These are phyloP conservation scores for Euwallacea fornicatus DNA, from an alignment of 1,140 invertebrate genomes.

Conservation along the genomic window DNA sequence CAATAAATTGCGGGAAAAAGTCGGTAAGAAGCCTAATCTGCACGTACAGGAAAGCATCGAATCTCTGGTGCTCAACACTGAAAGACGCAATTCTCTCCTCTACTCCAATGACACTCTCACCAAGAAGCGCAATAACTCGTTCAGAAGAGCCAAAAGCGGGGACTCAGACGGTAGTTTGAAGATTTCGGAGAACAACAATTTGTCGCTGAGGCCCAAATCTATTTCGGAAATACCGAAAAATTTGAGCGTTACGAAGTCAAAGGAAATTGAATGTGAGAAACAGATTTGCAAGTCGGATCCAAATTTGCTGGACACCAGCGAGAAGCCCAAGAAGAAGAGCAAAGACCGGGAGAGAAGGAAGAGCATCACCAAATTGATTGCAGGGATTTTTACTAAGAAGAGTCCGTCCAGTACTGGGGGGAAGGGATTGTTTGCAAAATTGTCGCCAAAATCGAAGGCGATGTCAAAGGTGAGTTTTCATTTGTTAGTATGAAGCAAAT, in stretches of 20 bases:
- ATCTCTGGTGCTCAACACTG: slow-evolving; percentile 43
- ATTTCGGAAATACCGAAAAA: slow-evolving; percentile 44
- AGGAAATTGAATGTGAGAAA: slow-evolving; percentile 17
- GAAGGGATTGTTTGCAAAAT: slow-evolving; percentile 58
- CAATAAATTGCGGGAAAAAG: slow-evolving; percentile 49
- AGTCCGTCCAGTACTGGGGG: slow-evolving; percentile 40
- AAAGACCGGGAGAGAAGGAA: slow-evolving; percentile 72
- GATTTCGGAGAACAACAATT: neutral
- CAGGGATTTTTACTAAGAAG: slow-evolving; percentile 73
- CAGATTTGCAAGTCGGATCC: slow-evolving; percentile 62
- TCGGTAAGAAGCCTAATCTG: slow-evolving; percentile 27
- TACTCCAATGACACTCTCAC: slow-evolving; percentile 47
- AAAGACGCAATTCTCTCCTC: slow-evolving; percentile 39
- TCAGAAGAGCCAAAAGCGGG: slow-evolving; percentile 46
- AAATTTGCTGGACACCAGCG: slow-evolving; percentile 57
- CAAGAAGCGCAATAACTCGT: slow-evolving; percentile 45
- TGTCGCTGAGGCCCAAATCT: slow-evolving; percentile 44
- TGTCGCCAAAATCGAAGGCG: slow-evolving; percentile 65
- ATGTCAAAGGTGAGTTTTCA: slow-evolving; percentile 60
- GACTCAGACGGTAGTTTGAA: slow-evolving; percentile 29
- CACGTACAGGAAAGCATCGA: slow-evolving; percentile 43
- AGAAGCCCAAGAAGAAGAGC: slow-evolving; percentile 55
- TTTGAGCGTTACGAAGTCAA: slow-evolving; percentile 7
- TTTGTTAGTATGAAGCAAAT: too few species aligned
- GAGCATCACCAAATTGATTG: slow-evolving; percentile 80